Base-by-base conservation (phyloP, 2,113 vertebrate genomes). In the Uria lomvia region DNA sequence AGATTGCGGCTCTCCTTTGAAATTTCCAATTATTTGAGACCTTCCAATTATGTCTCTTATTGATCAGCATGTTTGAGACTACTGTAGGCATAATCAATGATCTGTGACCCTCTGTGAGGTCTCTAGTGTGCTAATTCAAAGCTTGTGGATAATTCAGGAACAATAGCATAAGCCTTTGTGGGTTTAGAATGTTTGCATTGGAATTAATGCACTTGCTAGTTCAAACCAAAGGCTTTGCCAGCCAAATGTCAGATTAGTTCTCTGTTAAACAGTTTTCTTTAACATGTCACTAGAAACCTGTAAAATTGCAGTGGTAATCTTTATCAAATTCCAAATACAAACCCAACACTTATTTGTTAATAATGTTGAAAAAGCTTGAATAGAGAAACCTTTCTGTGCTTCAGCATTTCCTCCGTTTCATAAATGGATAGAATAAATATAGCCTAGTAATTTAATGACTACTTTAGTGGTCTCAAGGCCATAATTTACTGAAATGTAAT, bases 31-130 rank as follows among this genome's bases (percentile, higher is more conserved):
- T 81, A 89, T 84, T 89, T 3, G 30, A 94, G 86, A 84, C 78
- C 55, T 95, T 92, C 70, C 88, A 87, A 75, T 96, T 92, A 96
- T 77, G 47, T 89, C 80, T 96, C 8, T 36, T 85, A 97, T 94
- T 95, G 97, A 97, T 97, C 83, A 68, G 52, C 49, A 8, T 77
- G 73, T 62, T 91, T 0, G 8, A 91, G 74, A 74, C 63, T 71
- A 8, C 14, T 43, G 42, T 45, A 23, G 62, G 95, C 63, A 63
- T 30, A 85, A 32, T 82, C 81, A 47, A 70, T 89, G 79, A 78
- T 77, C 53, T 67, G 67, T 88, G 88, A 90, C 75, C 81, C 83
- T 74, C 34, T 47, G 77, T 42, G 86, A 95, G 70, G 76, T 91
- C 74, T 80, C 80, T 45, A 5, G 5, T 59, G 27, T 82, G 59